These are phyloP conservation scores for Miniopterus natalensis DNA, from an alignment of 2,113 vertebrate species.

Conservation along the genomic window DNA sequence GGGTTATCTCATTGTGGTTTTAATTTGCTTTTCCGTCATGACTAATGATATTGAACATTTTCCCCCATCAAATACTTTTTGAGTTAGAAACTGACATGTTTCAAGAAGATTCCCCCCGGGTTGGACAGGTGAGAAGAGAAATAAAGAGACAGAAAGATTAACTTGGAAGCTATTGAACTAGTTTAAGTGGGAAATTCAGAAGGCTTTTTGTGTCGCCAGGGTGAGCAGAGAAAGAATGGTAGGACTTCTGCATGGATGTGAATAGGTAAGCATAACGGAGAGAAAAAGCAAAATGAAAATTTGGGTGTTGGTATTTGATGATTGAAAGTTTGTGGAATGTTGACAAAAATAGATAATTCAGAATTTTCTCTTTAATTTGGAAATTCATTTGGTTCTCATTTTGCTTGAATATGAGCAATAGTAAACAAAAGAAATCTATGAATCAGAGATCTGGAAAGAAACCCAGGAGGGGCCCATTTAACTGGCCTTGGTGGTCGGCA, in stretches of 20 bases:
- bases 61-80: not conserved
- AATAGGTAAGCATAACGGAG: not conserved
- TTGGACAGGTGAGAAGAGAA: not conserved
- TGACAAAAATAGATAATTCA: not conserved
- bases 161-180: slow-evolving; percentile 11
- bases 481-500: not conserved
- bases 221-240: not conserved
- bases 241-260: not conserved
- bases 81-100: not conserved
- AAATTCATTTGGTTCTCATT: not conserved
- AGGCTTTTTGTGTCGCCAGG: not conserved
- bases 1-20: not conserved
- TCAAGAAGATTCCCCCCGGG: not conserved
- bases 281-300: not conserved
- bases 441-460: not conserved
- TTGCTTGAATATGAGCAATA: not conserved
- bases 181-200: not conserved
- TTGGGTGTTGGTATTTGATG: not conserved
- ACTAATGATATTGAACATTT: not conserved
- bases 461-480: not conserved
- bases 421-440: not conserved
- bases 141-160: not conserved
- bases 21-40: not conserved
- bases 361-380: slow-evolving; percentile 11
- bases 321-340: not conserved